Conservation (phyloP, 2,113 vertebrate species). For the Anhinga rufa region DNA sequence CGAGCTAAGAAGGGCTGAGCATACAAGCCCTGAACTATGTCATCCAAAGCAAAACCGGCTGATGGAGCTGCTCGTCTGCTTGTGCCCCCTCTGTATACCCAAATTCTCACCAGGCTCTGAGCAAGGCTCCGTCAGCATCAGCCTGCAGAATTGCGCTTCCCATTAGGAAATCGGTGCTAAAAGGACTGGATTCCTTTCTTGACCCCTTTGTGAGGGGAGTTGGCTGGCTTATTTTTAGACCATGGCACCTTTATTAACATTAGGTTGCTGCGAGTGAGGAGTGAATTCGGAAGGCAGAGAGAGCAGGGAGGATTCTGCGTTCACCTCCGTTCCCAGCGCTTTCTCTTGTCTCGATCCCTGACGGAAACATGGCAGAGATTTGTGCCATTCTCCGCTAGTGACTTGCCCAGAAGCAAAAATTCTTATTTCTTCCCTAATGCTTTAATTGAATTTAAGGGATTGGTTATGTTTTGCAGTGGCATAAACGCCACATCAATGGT, state of each 20-base stretch:
- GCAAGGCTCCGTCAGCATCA: fast-evolving
- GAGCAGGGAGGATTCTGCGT: neutral
- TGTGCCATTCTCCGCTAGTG: slow-evolving; percentile 1
- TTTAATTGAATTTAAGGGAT: slow-evolving; percentile 69
- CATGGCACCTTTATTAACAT: neutral
- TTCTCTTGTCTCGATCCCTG: neutral
- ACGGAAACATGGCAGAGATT: slow-evolving; percentile 9
- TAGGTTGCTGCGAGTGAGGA: neutral
- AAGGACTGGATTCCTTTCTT: neutral
- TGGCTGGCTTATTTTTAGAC: neutral
- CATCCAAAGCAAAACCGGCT: neutral
- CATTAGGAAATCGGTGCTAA: fast-evolving
- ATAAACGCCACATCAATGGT: slow-evolving; percentile 68
- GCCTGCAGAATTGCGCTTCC: fast-evolving
- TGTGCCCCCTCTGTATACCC: neutral
- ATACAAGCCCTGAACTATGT: neutral
- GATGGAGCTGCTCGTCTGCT: neutral
- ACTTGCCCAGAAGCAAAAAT: slow-evolving; percentile 61
- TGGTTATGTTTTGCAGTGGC: slow-evolving; percentile 60
- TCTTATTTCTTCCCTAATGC: slow-evolving; percentile 27
- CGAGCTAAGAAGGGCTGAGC: neutral
- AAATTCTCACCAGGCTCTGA: fast-evolving
- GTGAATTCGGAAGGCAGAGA: neutral
- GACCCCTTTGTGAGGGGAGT: neutral
- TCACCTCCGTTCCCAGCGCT: neutral